Percentiles rank a stretch among this genome's conserved stretches.
phyloP scores from a whole-genome alignment of 1,140 invertebrate genomes.

The Periplaneta americana region DNA sequence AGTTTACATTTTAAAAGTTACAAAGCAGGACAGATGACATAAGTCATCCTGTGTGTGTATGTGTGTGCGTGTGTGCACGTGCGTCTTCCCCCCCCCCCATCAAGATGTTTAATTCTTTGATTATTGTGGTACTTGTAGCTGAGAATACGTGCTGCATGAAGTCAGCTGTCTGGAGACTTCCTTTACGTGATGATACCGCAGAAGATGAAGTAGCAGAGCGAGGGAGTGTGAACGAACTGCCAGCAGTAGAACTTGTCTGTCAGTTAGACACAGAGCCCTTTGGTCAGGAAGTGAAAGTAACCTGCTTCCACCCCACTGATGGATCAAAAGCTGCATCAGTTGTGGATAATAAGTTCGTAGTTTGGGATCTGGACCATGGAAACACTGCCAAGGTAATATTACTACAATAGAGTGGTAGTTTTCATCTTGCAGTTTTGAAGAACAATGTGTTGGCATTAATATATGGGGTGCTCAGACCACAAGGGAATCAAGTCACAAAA shows the following conservation, averaged over 20 bases:
- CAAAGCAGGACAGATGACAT: too few species aligned
- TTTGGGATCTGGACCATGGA: conserved; percentile 53
- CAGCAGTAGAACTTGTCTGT: conserved; percentile 33
- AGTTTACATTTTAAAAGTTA: too few species aligned
- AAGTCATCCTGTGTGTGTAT: too few species aligned
- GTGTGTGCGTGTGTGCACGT: neutral
- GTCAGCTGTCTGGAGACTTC: conserved; percentile 37
- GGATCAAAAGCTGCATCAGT: conserved; percentile 61
- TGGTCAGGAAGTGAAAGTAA: conserved; percentile 69
- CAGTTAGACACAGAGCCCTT: conserved; percentile 39
- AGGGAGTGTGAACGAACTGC: conserved; percentile 17
- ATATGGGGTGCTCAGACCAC: too few species aligned
- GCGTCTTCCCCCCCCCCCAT: neutral
- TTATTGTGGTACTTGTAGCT: too few species aligned
- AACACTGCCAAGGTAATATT: conserved; percentile 43
- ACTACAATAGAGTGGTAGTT: too few species aligned
- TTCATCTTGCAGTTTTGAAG: too few species aligned
- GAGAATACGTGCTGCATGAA: conserved; percentile 27
- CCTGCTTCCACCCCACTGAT: conserved; percentile 83
- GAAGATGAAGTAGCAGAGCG: conserved; percentile 31
- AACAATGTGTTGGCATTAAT: too few species aligned
- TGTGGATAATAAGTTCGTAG: conserved; percentile 61
- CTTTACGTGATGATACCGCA: conserved; percentile 28
- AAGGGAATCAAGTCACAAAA: too few species aligned
- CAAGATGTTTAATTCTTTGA: conserved; percentile 1